Evolutionary conservation across 2,113 vertebrate genomes (phyloP).

Genomic region (Petrocephalus zakoni): DNA sequence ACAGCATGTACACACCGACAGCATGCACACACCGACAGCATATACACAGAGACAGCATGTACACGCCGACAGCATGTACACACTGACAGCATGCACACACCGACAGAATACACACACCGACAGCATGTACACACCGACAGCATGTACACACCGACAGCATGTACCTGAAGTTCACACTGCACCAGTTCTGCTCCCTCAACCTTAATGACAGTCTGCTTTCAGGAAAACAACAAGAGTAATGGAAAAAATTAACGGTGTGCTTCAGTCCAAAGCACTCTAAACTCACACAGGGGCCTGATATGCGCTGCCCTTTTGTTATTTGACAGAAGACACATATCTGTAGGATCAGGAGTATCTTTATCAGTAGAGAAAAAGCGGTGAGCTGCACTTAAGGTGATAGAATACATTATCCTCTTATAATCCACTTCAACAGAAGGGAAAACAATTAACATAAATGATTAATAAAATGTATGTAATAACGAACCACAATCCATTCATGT

Average conservation of each 20-base stretch:
- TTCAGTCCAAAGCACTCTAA: not conserved
- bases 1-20: no score
- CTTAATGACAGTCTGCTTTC: slow-evolving; percentile 4
- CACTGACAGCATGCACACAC: no score
- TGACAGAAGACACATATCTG: not conserved
- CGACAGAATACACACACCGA: no score
- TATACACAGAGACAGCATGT: no score
- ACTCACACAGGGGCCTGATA: not conserved
- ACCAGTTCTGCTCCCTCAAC: slow-evolving; percentile 4
- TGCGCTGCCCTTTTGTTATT: not conserved
- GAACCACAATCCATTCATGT: not conserved
- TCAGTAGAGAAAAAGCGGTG: not conserved
- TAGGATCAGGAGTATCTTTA: not conserved
- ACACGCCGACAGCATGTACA: no score
- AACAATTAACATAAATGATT: not conserved
- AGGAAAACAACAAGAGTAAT: not conserved
- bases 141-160: not conserved
- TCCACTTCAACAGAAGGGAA: not conserved
- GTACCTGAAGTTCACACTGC: not conserved
- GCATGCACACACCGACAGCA: no score
- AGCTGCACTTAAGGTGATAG: not conserved
- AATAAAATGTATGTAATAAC: not conserved
- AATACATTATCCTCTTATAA: not conserved
- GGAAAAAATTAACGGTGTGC: not conserved
- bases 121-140: no score